phyloP scores from a whole-genome alignment of 2,888 invertebrate genomes.

The Clostera curtula region DNA sequence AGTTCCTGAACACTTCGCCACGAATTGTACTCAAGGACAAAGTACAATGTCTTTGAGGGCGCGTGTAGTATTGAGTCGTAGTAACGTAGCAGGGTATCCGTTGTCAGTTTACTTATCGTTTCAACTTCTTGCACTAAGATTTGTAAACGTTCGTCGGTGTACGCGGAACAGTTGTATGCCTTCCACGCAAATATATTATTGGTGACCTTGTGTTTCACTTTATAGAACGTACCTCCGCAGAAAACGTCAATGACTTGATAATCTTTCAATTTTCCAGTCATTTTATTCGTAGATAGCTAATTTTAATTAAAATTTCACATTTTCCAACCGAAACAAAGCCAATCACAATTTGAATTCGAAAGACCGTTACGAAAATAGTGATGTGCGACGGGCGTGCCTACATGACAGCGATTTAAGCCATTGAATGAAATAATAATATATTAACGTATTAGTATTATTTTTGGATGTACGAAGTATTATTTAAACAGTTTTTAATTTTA shows the following conservation, averaged over 20 bases:
- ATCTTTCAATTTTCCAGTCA: conserved; percentile 61
- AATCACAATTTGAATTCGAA: conserved; percentile 44
- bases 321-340: conserved; percentile 63
- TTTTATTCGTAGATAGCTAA: conserved; percentile 24
- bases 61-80: conserved; percentile 62
- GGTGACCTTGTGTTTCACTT: conserved; percentile 71
- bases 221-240: conserved; percentile 66
- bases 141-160: conserved; percentile 58
- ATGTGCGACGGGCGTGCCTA: conserved; percentile 18
- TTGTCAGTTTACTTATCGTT: conserved; percentile 49
- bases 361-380: conserved; percentile 52
- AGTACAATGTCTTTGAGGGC: conserved; percentile 64
- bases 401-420: too few relatives aligned
- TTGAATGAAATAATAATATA: too few relatives aligned
- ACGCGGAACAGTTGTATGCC: conserved; percentile 61
- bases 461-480: too few relatives aligned
- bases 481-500: too few relatives aligned
- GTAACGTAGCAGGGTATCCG: conserved; percentile 52
- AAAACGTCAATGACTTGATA: conserved; percentile 70
- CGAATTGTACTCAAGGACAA: conserved; percentile 59
- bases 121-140: conserved; percentile 60
- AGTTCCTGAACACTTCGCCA: conserved; percentile 56
- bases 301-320: conserved; percentile 42
- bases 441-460: too few relatives aligned
- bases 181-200: conserved; percentile 69